Evolutionary conservation across 2,113 vertebrate genomes (phyloP).

Genomic region (Hypomesus transpacificus): DNA sequence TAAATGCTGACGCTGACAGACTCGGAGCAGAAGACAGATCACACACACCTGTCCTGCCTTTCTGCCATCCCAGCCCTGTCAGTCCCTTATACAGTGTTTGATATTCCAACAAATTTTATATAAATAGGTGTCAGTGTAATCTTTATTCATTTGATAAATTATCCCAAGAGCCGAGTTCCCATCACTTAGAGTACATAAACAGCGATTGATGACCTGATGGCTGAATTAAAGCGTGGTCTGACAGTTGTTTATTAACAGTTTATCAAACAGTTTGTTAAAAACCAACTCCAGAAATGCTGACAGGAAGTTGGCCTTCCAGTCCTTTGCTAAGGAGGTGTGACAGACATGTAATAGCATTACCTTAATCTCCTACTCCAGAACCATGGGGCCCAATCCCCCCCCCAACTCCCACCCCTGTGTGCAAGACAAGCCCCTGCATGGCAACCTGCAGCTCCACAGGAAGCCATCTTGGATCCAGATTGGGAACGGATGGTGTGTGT

Average conservation of each 20-base stretch:
- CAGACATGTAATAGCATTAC: conserved; percentile 53
- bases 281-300: not conserved
- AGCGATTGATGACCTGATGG: not conserved
- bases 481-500: conserved; percentile 24
- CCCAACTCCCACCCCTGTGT: conserved; percentile 17
- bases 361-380: conserved; percentile 32
- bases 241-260: no score
- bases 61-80: conserved; percentile 34
- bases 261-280: not conserved
- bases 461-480: conserved; percentile 36
- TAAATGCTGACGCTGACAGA: not conserved
- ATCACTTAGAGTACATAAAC: not conserved
- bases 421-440: conserved; percentile 55
- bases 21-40: conserved; percentile 17
- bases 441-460: conserved; percentile 41
- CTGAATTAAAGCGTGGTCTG: not conserved
- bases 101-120: conserved; percentile 44
- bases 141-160: not conserved
- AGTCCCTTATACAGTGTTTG: conserved; percentile 36
- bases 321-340: conserved; percentile 32
- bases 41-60: conserved; percentile 26
- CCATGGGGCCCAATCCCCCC: conserved; percentile 41
- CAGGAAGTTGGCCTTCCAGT: not conserved
- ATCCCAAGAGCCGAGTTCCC: not conserved
- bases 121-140: conserved; percentile 21